phyloP scores from a whole-genome alignment of 2,888 invertebrate genomes.

The Beris morrisii region DNA sequence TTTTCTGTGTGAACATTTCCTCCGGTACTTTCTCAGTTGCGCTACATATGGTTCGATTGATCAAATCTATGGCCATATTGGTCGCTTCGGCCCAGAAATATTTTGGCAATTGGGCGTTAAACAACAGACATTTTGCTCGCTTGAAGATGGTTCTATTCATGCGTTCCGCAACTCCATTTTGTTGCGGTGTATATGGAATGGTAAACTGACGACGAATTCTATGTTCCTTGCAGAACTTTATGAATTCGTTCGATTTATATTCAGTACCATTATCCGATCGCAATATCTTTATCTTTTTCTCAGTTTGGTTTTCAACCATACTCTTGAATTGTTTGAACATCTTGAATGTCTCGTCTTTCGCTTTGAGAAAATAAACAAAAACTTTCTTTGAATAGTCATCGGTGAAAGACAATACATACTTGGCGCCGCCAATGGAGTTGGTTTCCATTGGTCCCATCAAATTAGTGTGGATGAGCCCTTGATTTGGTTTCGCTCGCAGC shows the following conservation, averaged over 20 bases:
- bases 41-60: not conserved
- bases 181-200: not conserved
- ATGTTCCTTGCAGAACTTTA: too few relatives aligned
- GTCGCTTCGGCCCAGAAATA: slow-evolving; percentile 1
- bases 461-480: too few relatives aligned
- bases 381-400: slow-evolving; percentile 14
- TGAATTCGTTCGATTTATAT: too few relatives aligned
- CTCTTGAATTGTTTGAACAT: too few relatives aligned
- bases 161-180: slow-evolving; percentile 2
- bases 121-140: not conserved
- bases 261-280: slow-evolving; percentile 1
- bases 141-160: slow-evolving; percentile 3
- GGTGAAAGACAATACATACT: slow-evolving; percentile 42
- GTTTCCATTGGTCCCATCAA: too few relatives aligned
- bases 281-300: slow-evolving; percentile 23
- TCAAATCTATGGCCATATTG: slow-evolving; percentile 1
- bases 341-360: too few relatives aligned
- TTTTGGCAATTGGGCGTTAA: not conserved
- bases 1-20: not conserved
- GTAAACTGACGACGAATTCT: not conserved
- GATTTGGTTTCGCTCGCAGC: too few relatives aligned
- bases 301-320: too few relatives aligned
- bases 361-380: too few relatives aligned
- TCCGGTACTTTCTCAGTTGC: not conserved
- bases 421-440: not conserved